Percentiles rank a stretch among this genome's conserved stretches.
These are phyloP conservation scores for Typhlichthys subterraneus DNA, from an alignment of 2,797 vertebrate species.

Conservation along the genomic window DNA sequence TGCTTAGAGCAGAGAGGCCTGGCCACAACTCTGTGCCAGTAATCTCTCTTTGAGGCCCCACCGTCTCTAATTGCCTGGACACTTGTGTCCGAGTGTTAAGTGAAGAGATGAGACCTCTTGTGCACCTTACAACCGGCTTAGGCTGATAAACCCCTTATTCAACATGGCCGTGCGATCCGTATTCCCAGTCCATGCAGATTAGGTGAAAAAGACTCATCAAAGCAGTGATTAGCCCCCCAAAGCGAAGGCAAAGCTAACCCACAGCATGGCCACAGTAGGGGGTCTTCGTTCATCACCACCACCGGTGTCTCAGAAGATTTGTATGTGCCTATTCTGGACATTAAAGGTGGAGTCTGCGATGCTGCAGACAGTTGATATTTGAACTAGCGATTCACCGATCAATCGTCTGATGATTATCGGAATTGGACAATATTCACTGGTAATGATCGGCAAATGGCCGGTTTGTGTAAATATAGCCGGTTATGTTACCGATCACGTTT, in stretches of 20 bases:
- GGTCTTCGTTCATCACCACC: slow-evolving; percentile 45
- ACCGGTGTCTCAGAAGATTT: slow-evolving; percentile 23
- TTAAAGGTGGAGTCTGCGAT: slow-evolving; percentile 9
- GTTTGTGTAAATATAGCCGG: too few relatives aligned
- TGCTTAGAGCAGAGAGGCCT: slow-evolving; percentile 28
- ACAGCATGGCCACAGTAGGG: slow-evolving; percentile 61
- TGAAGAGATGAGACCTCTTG: slow-evolving; percentile 73
- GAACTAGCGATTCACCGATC: too few relatives aligned
- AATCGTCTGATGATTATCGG: too few relatives aligned
- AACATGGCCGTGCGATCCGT: slow-evolving; percentile 58
- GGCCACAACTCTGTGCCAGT: slow-evolving; percentile 47
- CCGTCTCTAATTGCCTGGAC: slow-evolving; percentile 77
- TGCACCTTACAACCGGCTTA: slow-evolving; percentile 78
- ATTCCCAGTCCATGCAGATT: slow-evolving; percentile 61
- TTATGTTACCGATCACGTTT: too few relatives aligned
- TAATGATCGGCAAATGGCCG: too few relatives aligned
- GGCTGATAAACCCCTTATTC: slow-evolving; percentile 80
- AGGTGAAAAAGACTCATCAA: slow-evolving; percentile 73
- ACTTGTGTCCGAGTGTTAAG: background rate
- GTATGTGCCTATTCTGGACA: slow-evolving; percentile 35
- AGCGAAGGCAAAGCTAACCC: slow-evolving; percentile 65
- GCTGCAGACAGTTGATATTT: too few relatives aligned
- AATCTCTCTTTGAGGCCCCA: slow-evolving; percentile 65
- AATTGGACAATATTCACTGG: too few relatives aligned
- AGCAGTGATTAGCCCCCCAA: slow-evolving; percentile 74